Conservation (phyloP, 2,888 invertebrate genomes). For the Limnephilus rhombicus region DNA sequence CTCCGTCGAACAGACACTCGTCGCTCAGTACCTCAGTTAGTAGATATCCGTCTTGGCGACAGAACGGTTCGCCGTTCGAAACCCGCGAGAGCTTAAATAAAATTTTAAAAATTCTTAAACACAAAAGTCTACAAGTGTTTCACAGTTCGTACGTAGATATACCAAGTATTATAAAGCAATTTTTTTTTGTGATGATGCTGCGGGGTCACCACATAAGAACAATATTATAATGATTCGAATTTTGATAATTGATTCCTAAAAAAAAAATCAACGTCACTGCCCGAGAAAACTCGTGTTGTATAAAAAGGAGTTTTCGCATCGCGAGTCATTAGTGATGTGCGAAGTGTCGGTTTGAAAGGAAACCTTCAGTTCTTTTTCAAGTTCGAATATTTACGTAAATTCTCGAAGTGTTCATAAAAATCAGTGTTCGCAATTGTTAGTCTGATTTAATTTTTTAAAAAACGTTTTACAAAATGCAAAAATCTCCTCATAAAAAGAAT, state of each 20-base stretch:
- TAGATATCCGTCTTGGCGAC: not conserved
- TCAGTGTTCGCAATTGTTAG: not conserved
- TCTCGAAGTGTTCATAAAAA: not conserved
- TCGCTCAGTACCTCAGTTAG: not conserved
- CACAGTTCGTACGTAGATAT: not conserved
- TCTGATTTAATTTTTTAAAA: not conserved
- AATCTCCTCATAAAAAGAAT: not conserved
- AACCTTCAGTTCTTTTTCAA: not conserved
- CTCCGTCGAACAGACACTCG: not conserved
- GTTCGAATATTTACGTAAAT: not conserved
- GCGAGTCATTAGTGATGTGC: not conserved
- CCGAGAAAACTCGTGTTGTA: not conserved
- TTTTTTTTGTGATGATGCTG: not conserved
- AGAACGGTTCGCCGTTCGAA: not conserved
- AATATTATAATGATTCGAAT: not conserved
- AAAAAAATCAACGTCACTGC: not conserved
- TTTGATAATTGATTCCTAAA: not conserved
- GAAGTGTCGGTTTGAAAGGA: not conserved
- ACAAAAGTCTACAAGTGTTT: not conserved
- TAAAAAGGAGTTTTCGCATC: not conserved
- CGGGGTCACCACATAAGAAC: not conserved
- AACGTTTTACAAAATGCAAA: not conserved
- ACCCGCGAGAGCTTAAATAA: not conserved
- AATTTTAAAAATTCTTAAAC: not conserved
- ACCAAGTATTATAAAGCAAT: not conserved